Percentiles rank a stretch among this genome's conserved stretches.
Evolutionary conservation across 2,888 invertebrate genomes (phyloP).

Genomic region (Urechis unicinctus): DNA sequence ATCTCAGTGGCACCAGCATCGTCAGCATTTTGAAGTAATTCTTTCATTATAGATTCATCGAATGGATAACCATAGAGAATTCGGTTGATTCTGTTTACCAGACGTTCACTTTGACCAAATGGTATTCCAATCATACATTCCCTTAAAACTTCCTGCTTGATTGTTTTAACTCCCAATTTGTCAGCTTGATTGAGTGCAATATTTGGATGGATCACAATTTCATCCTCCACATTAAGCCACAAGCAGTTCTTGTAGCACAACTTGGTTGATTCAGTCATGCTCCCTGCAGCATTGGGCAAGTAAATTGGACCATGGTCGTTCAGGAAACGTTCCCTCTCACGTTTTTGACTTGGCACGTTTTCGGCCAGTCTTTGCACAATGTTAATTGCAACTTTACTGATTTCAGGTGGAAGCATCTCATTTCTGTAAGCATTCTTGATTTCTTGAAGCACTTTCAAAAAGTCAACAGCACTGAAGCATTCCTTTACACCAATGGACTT

Average conservation of each 20-base stretch:
- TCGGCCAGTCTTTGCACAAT: too few species aligned
- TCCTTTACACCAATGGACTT: too few species aligned
- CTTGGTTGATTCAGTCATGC: background rate
- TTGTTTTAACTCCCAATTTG: slow-evolving; percentile 26
- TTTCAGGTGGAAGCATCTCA: too few species aligned
- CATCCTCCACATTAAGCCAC: slow-evolving; percentile 2
- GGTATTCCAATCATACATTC: slow-evolving; percentile 24
- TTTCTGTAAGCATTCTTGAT: background rate
- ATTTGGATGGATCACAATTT: slow-evolving; percentile 17
- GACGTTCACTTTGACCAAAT: slow-evolving; percentile 39
- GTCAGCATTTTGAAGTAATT: slow-evolving; percentile 31
- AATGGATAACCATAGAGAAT: slow-evolving; percentile 36
- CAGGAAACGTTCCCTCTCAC: too few species aligned
- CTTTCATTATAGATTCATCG: slow-evolving; percentile 38
- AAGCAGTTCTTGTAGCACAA: slow-evolving; percentile 5
- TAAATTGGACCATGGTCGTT: too few species aligned
- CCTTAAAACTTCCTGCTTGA: slow-evolving; percentile 21
- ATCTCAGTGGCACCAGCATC: slow-evolving; percentile 34
- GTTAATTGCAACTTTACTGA: too few species aligned
- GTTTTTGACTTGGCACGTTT: too few species aligned
- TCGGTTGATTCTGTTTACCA: slow-evolving; percentile 32
- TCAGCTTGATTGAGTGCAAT: slow-evolving; percentile 28
- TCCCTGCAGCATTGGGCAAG: slow-evolving; percentile 5
- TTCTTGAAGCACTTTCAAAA: too few species aligned
- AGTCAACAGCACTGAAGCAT: too few species aligned